Evolutionary conservation across 2,888 invertebrate genomes (phyloP).

Genomic region (Hyposoter dolosus): DNA sequence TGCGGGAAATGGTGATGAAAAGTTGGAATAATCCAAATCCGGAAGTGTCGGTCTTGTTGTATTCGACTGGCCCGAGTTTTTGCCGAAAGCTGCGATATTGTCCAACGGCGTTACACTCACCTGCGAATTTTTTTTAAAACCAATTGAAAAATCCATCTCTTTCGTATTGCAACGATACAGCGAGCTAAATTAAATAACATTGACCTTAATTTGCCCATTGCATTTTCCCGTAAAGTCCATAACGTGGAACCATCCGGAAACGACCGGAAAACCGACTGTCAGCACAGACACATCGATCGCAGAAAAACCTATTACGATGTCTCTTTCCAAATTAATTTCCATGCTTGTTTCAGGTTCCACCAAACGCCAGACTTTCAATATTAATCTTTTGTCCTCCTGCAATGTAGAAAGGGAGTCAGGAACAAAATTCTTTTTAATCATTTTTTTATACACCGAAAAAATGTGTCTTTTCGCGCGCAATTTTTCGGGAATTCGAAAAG

Average conservation of each 20-base stretch:
- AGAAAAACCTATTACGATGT: constrained; percentile 87
- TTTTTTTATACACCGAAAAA: no score
- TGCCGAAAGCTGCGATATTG: constrained; percentile 81
- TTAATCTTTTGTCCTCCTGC: constrained; percentile 87
- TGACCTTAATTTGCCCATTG: constrained; percentile 88
- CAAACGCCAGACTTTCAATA: constrained; percentile 88
- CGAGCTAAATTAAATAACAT: constrained; percentile 37
- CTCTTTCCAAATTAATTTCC: constrained; percentile 86
- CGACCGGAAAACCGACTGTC: constrained; percentile 85
- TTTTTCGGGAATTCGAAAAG: no score
- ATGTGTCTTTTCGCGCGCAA: no score
- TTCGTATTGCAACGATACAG: not conserved
- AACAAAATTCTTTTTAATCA: no score
- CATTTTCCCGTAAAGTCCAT: constrained; percentile 86
- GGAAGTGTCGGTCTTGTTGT: constrained; percentile 64
- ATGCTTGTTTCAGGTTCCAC: constrained; percentile 84
- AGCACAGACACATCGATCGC: constrained; percentile 87
- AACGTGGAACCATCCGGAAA: constrained; percentile 89
- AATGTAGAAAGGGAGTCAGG: constrained; percentile 69
- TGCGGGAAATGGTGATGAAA: constrained; percentile 64
- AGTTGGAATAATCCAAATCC: constrained; percentile 61
- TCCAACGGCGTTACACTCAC: constrained; percentile 86
- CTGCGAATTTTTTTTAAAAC: constrained; percentile 75
- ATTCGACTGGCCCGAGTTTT: constrained; percentile 67
- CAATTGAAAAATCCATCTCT: constrained; percentile 9